Base-by-base conservation (phyloP, 2,888 invertebrate species). In the Lysandra coridon region DNA sequence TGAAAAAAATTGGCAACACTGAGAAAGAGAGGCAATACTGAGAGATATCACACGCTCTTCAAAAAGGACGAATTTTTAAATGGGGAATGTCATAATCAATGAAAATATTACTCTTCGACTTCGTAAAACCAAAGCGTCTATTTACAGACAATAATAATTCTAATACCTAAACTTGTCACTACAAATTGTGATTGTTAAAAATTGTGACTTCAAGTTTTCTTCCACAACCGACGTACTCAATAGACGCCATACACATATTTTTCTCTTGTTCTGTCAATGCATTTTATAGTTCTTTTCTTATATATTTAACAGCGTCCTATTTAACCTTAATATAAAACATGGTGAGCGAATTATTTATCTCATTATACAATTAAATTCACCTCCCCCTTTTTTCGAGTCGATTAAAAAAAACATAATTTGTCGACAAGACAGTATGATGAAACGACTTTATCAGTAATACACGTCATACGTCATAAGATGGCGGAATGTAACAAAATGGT, bases 181-280 rank as follows among this genome's bases (percentile, higher is more conserved):
- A 74, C 1, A 74, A 10, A 74, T 76, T 79, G 78, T 78, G 53
- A 79, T 79, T 57, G 69, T 69, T 53, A 75, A 79, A 75, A 79
- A 79, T 79, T 80, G 80, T 80, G 80, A 80, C 80, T 62, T 77
- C n/a, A 80, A 14, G 78, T 79, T 80, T 73, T 7, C n/a, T 33
- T n/a, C 37, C 23, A 17, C n/a, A 40, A 17, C 12, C 74, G 1
- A 14, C 14, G 14, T 33, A 33, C 33, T 12, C 14, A 69, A 69
- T 23, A 69, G 30, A 33, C 33, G 69, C 69, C 14, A 33, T 1
- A 33, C 30, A 69, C 23, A 69, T 33, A 14, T 69, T 69, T 69
- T 17, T 12, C 30, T 69, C 37, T 14, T 14, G 37, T 33, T 23
- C 33, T 69, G 69, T 69, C 69, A 33, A 69, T 14, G 3, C 23